These are phyloP conservation scores for Calycopis cecrops DNA, from an alignment of 1,140 invertebrate species.

Conservation along the genomic window DNA sequence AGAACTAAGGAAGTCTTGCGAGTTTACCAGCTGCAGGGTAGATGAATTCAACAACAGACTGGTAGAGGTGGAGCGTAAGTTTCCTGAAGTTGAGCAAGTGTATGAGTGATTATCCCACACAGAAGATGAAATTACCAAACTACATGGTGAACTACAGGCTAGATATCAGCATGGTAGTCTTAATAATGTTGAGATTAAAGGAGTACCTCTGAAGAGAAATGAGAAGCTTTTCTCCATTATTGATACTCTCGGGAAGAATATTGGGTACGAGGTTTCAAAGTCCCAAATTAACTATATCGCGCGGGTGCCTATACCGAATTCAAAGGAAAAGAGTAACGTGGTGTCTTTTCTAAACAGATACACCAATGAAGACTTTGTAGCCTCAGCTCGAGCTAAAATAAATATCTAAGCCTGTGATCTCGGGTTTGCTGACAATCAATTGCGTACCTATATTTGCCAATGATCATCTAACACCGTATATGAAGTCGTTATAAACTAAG, in stretches of 20 bases:
- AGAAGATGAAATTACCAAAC: background rate
- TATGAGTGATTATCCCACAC: background rate
- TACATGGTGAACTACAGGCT: background rate
- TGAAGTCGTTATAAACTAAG: too few relatives aligned
- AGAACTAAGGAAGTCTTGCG: background rate
- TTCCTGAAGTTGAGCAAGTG: background rate
- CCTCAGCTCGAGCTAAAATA: too few relatives aligned
- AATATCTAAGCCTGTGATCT: too few relatives aligned
- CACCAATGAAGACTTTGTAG: too few relatives aligned
- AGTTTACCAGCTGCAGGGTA: background rate
- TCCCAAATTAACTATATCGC: background rate
- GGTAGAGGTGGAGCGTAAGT: background rate
- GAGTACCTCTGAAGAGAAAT: constrained; percentile 17
- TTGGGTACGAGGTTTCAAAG: background rate
- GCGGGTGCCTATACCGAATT: background rate
- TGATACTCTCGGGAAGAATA: constrained; percentile 6
- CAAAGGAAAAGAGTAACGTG: background rate
- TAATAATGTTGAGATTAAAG: constrained; percentile 8
- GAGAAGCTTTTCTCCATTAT: constrained; percentile 16
- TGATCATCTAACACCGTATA: background rate
- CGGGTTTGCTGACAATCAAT: too few relatives aligned
- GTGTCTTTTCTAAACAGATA: background rate
- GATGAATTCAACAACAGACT: background rate
- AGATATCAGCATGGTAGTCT: constrained; percentile 16
- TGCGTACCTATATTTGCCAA: background rate